Evolutionary conservation across 2,888 invertebrate genomes (phyloP).

Genomic region (Drosophila buzzatii): DNA sequence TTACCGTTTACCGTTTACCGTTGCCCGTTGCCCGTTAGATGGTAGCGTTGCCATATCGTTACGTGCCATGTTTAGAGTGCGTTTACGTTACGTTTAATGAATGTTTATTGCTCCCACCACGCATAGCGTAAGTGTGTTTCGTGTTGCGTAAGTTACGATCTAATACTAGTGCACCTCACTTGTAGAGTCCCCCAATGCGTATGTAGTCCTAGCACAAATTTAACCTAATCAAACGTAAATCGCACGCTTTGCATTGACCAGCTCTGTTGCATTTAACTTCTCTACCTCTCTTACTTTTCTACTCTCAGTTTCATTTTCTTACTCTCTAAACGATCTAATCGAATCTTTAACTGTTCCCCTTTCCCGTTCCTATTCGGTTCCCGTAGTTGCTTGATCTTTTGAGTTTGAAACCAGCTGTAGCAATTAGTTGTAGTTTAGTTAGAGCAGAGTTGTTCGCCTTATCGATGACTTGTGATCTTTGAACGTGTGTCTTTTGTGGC

Average conservation of each 20-base stretch:
- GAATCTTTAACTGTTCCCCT: background rate
- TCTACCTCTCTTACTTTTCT: background rate
- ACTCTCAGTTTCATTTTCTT: constrained; percentile 3
- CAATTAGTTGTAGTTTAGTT: constrained; percentile 35
- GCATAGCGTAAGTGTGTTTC: constrained; percentile 71
- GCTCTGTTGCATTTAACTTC: constrained; percentile 38
- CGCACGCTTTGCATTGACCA: constrained; percentile 49
- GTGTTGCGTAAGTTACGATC: constrained; percentile 62
- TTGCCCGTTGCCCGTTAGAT: constrained; percentile 37
- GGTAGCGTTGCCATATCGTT: constrained; percentile 59
- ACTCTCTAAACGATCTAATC: background rate
- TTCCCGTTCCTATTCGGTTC: constrained; percentile 1
- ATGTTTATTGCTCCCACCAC: constrained; percentile 62
- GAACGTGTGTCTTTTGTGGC: constrained; percentile 47
- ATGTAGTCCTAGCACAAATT: constrained; percentile 11
- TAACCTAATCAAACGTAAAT: constrained; percentile 18
- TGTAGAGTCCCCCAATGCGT: constrained; percentile 14
- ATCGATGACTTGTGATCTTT: constrained; percentile 40
- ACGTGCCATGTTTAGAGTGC: constrained; percentile 51
- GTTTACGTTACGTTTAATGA: constrained; percentile 53
- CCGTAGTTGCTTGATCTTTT: constrained; percentile 51
- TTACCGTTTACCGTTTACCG: constrained; percentile 34
- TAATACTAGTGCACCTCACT: constrained; percentile 42
- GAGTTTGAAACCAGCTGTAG: constrained; percentile 38
- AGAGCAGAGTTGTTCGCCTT: constrained; percentile 7